Evolutionary conservation across 2,113 vertebrate species (phyloP), one percentile per base, ranked within the genome.

Genomic region (Sinocyclocheilus anophthalmus): DNA sequence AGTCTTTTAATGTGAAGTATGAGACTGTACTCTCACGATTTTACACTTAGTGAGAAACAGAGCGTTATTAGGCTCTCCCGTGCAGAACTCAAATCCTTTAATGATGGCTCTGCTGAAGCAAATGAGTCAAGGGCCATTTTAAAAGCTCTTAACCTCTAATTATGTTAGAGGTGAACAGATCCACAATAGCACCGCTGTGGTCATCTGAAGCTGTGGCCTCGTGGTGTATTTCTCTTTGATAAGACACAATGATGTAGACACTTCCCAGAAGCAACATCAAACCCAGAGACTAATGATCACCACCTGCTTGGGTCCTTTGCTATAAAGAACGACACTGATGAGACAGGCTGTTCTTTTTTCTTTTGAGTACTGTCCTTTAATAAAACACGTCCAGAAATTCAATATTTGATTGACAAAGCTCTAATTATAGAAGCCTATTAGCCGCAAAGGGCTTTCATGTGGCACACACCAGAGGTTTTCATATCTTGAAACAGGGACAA

Each of bases 81-180:
- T 48, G 45, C 45, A 48, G 45, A 48, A 12, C 45, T 48, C 11
- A 48, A 48, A 48, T 48, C 45, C 11, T 48, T 48, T 48, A 48
- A 48, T 12, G 45, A 48, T 48, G 3, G 45, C 45, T 48, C 45
- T 48, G 45, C 11, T 48, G 45, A 48, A 48, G 11, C 45, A 48
- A 48, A 48, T 48, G 10, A 48, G 45, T 48, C 45, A 48, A 48
- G 45, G 45, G 45, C 45, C 45, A 48, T 48, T 48, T 48, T 48
- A 12, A 48, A 42, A 48, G 45, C 45, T 12, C 45, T 12, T 48
- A 48, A 48, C 45, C 45, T 12, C 45, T 12, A 48, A 48, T 48
- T 48, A 48, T 48, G 67, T 83, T 39, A 55, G 81, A 83, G 81
- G 81, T 73, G 67, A 83, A 83, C 26, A 37, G 67, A 57, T 37